Percentiles rank a stretch among this genome's conserved stretches.
Conservation (phyloP, 2,113 vertebrate species). For the Ellobius talpinus region DNA sequence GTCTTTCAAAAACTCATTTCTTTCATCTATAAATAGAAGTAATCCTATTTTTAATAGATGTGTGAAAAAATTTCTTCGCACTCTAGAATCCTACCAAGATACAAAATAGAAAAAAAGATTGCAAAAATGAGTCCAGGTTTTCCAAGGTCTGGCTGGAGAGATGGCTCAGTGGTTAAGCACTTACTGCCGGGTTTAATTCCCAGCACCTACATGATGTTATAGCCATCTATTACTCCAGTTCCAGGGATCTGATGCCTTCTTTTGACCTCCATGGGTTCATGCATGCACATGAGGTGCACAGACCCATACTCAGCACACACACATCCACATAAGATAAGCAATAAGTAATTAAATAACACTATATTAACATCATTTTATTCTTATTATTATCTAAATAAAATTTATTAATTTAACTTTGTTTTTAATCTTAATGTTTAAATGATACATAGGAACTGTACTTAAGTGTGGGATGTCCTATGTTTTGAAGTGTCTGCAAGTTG, state of each 20-base stretch:
- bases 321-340: not conserved
- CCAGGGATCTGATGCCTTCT: not conserved
- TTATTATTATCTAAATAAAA: not conserved
- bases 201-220: not conserved
- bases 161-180: not conserved
- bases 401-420: not conserved
- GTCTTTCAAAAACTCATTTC: slow-evolving; percentile 25
- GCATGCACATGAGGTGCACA: not conserved
- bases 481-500: not conserved
- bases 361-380: not conserved
- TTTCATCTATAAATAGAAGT: not conserved
- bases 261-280: not conserved
- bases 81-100: not conserved
- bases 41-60: not conserved
- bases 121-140: not conserved
- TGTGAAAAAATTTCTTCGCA: not conserved
- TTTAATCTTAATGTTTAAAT: not conserved
- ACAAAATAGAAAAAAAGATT: slow-evolving; percentile 25
- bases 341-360: not conserved
- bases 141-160: not conserved
- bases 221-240: not conserved
- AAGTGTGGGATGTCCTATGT: not conserved
- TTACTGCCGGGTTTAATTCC: not conserved
- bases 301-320: not conserved
- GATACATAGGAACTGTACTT: not conserved